Conservation (phyloP, 2,797 vertebrate species). For the Coccyzus lansbergi region DNA sequence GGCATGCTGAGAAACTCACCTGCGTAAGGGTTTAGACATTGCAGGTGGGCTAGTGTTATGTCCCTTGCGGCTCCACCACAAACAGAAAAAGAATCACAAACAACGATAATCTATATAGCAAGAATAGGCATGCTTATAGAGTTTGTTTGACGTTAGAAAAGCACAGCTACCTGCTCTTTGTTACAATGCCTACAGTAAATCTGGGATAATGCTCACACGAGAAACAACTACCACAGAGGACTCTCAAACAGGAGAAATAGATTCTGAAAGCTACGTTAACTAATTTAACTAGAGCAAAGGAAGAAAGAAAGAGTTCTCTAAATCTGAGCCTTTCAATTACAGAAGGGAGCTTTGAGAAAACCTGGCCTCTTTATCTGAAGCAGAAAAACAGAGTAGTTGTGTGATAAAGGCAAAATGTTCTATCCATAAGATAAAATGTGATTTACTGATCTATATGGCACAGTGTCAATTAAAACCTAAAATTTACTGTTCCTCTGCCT, state of each 20-base stretch:
- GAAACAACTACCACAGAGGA: conserved; percentile 56
- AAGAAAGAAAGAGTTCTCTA: conserved; percentile 56
- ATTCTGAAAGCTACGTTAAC: conserved; percentile 66
- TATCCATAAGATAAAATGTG: not conserved
- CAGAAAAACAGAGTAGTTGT: not conserved
- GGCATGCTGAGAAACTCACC: not conserved
- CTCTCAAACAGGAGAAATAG: conserved; percentile 47
- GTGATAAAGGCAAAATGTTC: not conserved
- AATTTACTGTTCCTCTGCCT: not conserved
- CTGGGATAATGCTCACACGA: conserved; percentile 43
- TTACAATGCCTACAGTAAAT: conserved; percentile 49
- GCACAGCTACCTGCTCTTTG: conserved; percentile 43
- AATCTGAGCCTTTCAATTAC: conserved; percentile 44
- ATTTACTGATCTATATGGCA: not conserved
- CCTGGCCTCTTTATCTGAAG: not conserved
- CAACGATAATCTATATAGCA: not conserved
- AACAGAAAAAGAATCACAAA: conserved; percentile 31
- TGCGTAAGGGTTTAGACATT: not conserved
- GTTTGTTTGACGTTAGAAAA: conserved; percentile 40
- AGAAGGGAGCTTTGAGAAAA: conserved; percentile 20
- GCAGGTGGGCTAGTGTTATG: conserved; percentile 1
- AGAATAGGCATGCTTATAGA: not conserved
- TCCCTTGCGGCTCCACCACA: not conserved
- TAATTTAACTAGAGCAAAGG: conserved; percentile 53
- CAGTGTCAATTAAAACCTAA: not conserved